Evolutionary conservation across 1,140 invertebrate species (phyloP), one percentile per base, ranked within the genome.

Genomic region (Zaprionus gabonicus): DNA sequence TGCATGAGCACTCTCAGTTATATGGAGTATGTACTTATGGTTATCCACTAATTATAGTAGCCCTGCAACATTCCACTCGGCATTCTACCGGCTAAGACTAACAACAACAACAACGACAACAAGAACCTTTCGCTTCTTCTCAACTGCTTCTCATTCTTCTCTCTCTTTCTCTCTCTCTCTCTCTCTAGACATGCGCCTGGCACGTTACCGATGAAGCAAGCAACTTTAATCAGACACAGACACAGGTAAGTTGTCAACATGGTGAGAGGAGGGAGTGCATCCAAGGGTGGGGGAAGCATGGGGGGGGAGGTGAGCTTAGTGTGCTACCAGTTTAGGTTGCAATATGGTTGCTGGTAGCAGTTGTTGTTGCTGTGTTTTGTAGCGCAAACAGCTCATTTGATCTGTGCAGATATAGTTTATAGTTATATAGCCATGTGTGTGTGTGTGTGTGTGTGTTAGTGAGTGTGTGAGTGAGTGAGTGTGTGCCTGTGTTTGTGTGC

Each of bases 171-270:
- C n/a, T 44, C n/a, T 66, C 31, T 57, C 57, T 56, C 46, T 63
- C 66, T 38, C 78, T 69, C 67, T 72, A 87, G 84, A 87, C 85
- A 87, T 87, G 84, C 81, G 84, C 81, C 74, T 66, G 85, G 85
- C 85, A 88, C 84, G 81, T 90, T 85, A 81, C 85, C 85, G 81
- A 88, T 88, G 84, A 88, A 84, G 85, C 84, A 84, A 79, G 69
- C 78, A 67, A 88, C 84, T 90, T 88, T 88, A 81, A 84, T 84
- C 84, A 81, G 81, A 90, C 75, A 82, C 85, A 87, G 83, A 79
- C 82, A 78, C 84, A 87, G 85, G 84, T 88, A 78, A 88, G 85
- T 90, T 90, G 85, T 79, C 84, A 88, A 76, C 84, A 49, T 23
- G 46, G 20, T 25, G 2, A 25, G 12, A 31, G 36, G 57, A 17